Percentiles rank a stretch among this genome's conserved stretches.
Conservation (phyloP, 37 sponge, comb jelly and placozoan genomes). For the Theonella swinhoei region DNA sequence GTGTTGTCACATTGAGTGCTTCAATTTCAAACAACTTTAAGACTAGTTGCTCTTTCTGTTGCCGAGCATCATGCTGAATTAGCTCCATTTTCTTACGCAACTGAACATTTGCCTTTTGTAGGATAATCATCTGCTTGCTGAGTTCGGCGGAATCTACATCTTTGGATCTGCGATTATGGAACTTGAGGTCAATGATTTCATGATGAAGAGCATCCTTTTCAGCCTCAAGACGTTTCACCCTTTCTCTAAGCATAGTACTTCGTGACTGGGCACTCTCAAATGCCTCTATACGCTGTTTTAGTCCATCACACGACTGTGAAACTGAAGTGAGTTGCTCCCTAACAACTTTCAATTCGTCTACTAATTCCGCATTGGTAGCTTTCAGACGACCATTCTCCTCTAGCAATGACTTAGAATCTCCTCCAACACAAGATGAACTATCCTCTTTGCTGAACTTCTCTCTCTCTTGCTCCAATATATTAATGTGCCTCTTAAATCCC, state of each 20-base stretch:
- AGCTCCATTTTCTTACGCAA: constrained; percentile 41
- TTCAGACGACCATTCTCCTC: constrained; percentile 43
- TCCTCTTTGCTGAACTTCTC: background rate
- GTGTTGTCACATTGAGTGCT: constrained; percentile 35
- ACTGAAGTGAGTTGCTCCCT: constrained; percentile 9
- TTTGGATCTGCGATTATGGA: constrained; percentile 1
- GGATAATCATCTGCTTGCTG: constrained; percentile 25
- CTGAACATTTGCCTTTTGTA: constrained; percentile 38
- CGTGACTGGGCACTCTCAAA: constrained; percentile 25
- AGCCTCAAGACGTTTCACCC: constrained; percentile 49
- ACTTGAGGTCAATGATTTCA: constrained; percentile 48
- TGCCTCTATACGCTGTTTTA: constrained; percentile 44
- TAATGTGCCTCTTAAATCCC: constrained; percentile 29
- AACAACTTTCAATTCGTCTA: constrained; percentile 2
- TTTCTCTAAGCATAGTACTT: constrained; percentile 2
- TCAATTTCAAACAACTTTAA: constrained; percentile 76
- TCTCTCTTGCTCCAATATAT: constrained; percentile 14
- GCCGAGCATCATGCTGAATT: constrained; percentile 32
- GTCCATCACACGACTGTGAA: constrained; percentile 10
- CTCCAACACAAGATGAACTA: constrained; percentile 34
- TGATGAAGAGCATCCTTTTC: constrained; percentile 65
- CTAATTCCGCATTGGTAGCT: constrained; percentile 8
- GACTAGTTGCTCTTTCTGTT: constrained; percentile 67
- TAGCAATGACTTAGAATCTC: constrained; percentile 5
- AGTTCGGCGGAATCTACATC: constrained; percentile 60